These are phyloP conservation scores for Gymnocypris eckloni DNA, from an alignment of 2,797 vertebrate species.

Conservation along the genomic window DNA sequence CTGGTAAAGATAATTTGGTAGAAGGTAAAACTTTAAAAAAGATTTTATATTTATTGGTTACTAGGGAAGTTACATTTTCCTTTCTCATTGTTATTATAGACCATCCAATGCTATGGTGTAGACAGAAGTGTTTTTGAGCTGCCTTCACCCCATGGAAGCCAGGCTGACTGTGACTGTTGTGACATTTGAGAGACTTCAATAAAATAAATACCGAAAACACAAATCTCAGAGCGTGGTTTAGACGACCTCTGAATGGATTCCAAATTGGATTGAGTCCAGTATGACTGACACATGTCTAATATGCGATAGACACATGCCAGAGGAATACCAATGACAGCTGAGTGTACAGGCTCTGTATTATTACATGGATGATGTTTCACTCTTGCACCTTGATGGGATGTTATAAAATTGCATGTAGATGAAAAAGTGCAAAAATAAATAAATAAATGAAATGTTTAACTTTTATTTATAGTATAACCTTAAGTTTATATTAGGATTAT, in stretches of 20 bases:
- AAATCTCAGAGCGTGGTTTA: constrained; percentile 18
- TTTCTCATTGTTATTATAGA: neutral
- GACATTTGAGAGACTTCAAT: constrained; percentile 3
- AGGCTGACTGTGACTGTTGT: constrained; percentile 15
- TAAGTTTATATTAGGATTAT: too few relatives aligned
- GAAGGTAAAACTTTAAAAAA: constrained; percentile 27
- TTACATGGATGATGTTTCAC: constrained; percentile 3
- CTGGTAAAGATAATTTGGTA: constrained; percentile 1
- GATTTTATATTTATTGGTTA: neutral
- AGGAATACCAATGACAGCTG: constrained; percentile 20
- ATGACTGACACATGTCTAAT: constrained; percentile 38
- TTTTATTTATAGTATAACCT: too few relatives aligned
- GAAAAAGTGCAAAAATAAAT: neutral
- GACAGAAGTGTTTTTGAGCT: neutral
- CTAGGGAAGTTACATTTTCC: neutral
- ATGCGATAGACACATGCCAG: constrained; percentile 25
- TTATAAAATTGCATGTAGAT: constrained; percentile 22
- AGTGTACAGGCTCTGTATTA: constrained; percentile 22
- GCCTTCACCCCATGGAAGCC: neutral
- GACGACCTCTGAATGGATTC: constrained; percentile 22
- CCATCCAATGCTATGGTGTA: neutral
- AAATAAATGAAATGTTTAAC: too few relatives aligned
- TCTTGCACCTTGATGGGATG: neutral
- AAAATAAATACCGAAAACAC: constrained; percentile 10
- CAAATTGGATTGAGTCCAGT: constrained; percentile 34